These are phyloP conservation scores for Hycleus phaleratus DNA, from an alignment of 1,140 invertebrate genomes.

Conservation along the genomic window DNA sequence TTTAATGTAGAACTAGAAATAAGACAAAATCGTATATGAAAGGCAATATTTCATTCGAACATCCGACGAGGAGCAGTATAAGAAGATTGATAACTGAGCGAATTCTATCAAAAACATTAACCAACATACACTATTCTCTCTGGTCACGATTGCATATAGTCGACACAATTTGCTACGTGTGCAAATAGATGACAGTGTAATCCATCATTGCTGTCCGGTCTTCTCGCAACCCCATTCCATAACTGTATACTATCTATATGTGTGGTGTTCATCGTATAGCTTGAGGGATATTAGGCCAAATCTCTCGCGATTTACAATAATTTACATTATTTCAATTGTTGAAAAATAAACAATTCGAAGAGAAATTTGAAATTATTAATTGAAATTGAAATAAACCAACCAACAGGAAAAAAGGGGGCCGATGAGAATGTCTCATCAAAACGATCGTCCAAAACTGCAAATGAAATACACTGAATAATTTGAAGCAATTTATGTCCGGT, in stretches of 20 bases:
- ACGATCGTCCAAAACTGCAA: conserved; percentile 19
- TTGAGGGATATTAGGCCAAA: background rate
- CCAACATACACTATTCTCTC: conserved; percentile 15
- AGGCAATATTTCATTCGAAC: conserved; percentile 22
- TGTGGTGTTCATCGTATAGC: background rate
- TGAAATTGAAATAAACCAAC: background rate
- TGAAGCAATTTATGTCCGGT: conserved; percentile 14
- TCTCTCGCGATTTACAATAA: too few relatives aligned
- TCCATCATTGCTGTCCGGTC: conserved; percentile 27
- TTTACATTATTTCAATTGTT: too few relatives aligned
- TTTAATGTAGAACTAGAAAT: conserved; percentile 9
- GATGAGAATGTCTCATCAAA: conserved; percentile 18
- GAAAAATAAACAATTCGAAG: too few relatives aligned
- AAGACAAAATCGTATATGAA: conserved; percentile 5
- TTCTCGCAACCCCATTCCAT: conserved; percentile 10
- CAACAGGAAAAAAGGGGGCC: background rate
- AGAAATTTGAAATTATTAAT: too few relatives aligned
- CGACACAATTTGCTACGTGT: conserved; percentile 32
- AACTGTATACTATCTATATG: background rate
- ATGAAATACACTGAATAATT: conserved; percentile 25
- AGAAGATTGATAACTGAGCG: conserved; percentile 28
- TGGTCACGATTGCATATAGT: conserved; percentile 26
- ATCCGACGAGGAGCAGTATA: conserved; percentile 15
- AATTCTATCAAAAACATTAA: conserved; percentile 31
- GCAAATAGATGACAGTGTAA: conserved; percentile 27